These are phyloP conservation scores for Xanthia togata DNA, from an alignment of 2,888 invertebrate genomes.

Conservation along the genomic window DNA sequence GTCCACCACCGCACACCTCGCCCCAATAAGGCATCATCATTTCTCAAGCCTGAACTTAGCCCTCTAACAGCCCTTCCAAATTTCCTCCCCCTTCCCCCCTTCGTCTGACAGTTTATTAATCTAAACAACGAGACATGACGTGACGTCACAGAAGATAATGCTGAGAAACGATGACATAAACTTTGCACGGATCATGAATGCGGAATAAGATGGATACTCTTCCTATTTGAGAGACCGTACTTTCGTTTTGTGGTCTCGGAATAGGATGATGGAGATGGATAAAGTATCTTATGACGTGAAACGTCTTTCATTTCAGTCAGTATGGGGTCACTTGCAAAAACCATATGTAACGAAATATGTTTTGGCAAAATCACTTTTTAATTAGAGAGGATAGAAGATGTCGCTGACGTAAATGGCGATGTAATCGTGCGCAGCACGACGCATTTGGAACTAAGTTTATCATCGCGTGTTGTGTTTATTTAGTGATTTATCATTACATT, in stretches of 20 bases:
- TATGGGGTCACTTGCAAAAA: not conserved
- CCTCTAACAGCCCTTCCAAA: constrained; percentile 35
- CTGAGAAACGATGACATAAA: constrained; percentile 36
- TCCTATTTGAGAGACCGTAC: not conserved
- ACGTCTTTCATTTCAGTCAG: not conserved
- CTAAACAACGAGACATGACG: constrained; percentile 40
- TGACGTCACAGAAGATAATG: constrained; percentile 41
- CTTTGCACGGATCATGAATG: constrained; percentile 16
- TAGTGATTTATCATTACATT: too few species aligned
- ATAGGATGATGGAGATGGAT: not conserved
- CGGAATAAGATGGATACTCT: constrained; percentile 8
- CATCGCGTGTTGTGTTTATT: too few species aligned
- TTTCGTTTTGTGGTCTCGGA: not conserved
- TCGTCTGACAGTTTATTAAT: constrained; percentile 57
- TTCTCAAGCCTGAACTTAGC: constrained; percentile 45
- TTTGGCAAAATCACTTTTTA: not conserved
- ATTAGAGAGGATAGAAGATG: too few species aligned
- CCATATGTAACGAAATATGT: not conserved
- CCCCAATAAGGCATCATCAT: constrained; percentile 11
- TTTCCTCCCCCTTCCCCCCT: constrained; percentile 1
- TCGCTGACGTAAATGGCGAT: too few species aligned
- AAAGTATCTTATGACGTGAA: not conserved
- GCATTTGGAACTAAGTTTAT: too few species aligned
- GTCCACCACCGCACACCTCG: not conserved
- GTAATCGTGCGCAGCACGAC: too few species aligned